Evolutionary conservation across 1,140 invertebrate species (phyloP).

Genomic region (Procambarus virginalis): DNA sequence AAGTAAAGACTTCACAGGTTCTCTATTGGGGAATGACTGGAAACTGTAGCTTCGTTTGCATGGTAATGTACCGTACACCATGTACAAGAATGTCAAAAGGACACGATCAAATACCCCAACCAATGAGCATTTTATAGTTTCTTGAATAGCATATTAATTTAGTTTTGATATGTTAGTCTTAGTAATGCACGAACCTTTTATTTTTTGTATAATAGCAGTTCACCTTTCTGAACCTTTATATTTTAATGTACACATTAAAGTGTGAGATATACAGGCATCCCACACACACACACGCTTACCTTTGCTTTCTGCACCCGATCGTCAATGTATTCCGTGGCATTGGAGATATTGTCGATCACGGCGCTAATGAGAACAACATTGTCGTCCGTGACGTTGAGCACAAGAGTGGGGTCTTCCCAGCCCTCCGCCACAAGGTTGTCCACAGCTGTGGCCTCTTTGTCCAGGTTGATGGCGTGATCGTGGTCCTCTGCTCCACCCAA

Average conservation of each 20-base stretch:
- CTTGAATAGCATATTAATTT: no score
- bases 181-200: not conserved
- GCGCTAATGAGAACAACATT: not conserved
- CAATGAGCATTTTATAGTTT: not conserved
- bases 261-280: not conserved
- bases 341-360: not conserved
- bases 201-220: not conserved
- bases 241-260: not conserved
- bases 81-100: no score
- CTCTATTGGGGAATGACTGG: no score
- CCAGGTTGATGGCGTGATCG: not conserved
- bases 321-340: not conserved
- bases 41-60: no score
- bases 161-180: no score
- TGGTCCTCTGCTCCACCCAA: not conserved
- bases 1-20: no score
- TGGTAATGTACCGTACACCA: no score
- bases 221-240: not conserved
- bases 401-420: not conserved
- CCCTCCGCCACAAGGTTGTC: slow-evolving; percentile 14
- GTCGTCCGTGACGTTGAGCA: not conserved
- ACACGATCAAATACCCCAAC: not conserved
- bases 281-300: slow-evolving; percentile 1
- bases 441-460: not conserved
- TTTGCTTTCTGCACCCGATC: not conserved